phyloP scores from a whole-genome alignment of 2,888 invertebrate species.

The Chironomus riparius region DNA sequence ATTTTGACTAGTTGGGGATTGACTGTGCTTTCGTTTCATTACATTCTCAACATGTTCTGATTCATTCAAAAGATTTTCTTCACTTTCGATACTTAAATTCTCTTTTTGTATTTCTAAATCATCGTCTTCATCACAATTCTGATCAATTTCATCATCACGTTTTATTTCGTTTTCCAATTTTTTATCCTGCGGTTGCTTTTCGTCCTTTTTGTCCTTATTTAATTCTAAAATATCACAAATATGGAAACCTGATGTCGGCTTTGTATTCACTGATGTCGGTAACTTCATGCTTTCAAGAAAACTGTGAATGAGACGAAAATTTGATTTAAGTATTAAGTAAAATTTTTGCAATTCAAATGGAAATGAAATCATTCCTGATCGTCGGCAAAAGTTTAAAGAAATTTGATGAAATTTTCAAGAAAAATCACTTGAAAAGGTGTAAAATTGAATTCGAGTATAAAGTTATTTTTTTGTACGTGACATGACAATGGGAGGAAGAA shows the following conservation, averaged over 20 bases:
- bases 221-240: conserved; percentile 89
- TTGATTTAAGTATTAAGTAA: conserved; percentile 3
- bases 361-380: neutral
- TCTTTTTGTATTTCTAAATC: neutral
- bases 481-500: neutral
- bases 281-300: conserved; percentile 75
- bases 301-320: conserved; percentile 42
- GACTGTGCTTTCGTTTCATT: conserved; percentile 1
- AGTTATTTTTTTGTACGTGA: neutral
- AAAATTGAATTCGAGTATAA: neutral
- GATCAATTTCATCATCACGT: neutral
- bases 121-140: neutral
- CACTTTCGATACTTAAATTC: conserved; percentile 4
- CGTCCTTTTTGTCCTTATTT: conserved; percentile 45
- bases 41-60: neutral
- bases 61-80: neutral
- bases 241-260: conserved; percentile 62
- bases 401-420: neutral
- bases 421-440: conserved; percentile 19
- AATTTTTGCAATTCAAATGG: conserved; percentile 1
- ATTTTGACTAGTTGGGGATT: neutral
- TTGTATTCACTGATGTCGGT: conserved; percentile 47
- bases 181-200: neutral
- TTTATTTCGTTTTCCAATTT: neutral
- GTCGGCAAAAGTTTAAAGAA: neutral